Evolutionary conservation across 2,888 invertebrate genomes (phyloP), one percentile per base, ranked within the genome.

Genomic region (Gnatocerus cornutus): DNA sequence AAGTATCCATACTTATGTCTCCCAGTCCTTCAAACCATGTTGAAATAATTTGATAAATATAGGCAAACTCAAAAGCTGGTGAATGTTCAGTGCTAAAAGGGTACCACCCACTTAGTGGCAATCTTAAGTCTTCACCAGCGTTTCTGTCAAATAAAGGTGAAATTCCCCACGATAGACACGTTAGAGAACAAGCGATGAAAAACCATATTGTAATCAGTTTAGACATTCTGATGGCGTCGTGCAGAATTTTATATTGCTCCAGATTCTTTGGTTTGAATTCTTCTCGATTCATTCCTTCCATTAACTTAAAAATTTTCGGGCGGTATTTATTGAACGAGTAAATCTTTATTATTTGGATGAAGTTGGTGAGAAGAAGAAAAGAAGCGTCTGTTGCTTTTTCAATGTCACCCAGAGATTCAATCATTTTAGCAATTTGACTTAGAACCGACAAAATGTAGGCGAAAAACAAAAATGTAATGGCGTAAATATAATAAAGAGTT

Each of bases 351-450:
- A 62, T 13, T 43, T 76, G 73, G 4, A 74, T 69, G 2, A 76
- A 16, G 61, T 82, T 79, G 0, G 81, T 82, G 27, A 82, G 68
- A 9, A 81, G 73, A 12, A 81, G 71, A 63, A 80, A 81, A 3
- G 77, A 76, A 3, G 76, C 77, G n/a, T 77, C 76, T 9, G 75
- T 77, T 62, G 81, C 70, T 61, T 77, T 73, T 58, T 78, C 76
- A 41, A 82, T 63, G 69, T 82, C 73, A 8, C 76, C 79, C 12
- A 87, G 86, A 8, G 87, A 86, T 29, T 84, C 75, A 61, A 82
- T 83, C 53, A 89, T 74, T 74, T 88, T 87, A 1, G 87, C 83
- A 0, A 86, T 77, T 82, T 89, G 88, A 21, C 86, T 85, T 12
- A 87, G 75, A 0, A 87, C 9, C 1, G 43, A 13, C 10, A 56